A percentile compares a stretch with the other conserved stretches of the same genome.
These are phyloP conservation scores for Pampusana beccarii DNA, from an alignment of 2,113 vertebrate species.

Conservation along the genomic window DNA sequence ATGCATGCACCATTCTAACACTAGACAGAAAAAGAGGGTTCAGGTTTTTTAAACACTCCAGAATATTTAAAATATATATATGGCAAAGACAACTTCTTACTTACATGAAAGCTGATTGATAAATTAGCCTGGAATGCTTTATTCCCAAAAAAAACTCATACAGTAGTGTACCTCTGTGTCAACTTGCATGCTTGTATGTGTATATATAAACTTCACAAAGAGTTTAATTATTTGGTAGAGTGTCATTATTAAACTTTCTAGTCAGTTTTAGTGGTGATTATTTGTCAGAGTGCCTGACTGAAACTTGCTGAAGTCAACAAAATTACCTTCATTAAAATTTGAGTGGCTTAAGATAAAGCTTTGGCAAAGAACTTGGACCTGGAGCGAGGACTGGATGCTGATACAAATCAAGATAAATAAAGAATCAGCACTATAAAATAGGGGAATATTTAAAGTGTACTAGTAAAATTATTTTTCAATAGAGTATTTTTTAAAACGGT, in stretches of 20 bases:
- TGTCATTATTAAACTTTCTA: background rate
- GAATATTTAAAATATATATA: background rate
- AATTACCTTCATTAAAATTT: background rate
- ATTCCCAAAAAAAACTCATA: background rate
- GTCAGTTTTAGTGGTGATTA: background rate
- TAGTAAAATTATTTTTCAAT: background rate
- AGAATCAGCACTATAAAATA: background rate
- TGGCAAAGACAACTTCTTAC: background rate
- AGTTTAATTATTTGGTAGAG: background rate
- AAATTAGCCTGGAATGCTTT: background rate
- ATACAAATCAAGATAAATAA: background rate
- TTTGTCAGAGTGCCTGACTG: background rate
- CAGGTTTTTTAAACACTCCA: background rate
- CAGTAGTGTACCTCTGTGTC: background rate
- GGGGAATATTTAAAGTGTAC: background rate
- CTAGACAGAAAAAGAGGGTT: background rate
- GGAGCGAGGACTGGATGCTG: background rate
- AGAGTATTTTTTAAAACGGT: background rate
- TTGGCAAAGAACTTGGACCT: background rate
- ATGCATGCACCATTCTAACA: background rate
- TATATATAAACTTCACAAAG: background rate
- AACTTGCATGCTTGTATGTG: background rate
- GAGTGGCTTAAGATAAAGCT: background rate
- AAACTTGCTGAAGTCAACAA: background rate
- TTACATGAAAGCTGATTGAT: background rate